Evolutionary conservation across 2,888 invertebrate species (phyloP).

Genomic region (Micropterix aruncella): DNA sequence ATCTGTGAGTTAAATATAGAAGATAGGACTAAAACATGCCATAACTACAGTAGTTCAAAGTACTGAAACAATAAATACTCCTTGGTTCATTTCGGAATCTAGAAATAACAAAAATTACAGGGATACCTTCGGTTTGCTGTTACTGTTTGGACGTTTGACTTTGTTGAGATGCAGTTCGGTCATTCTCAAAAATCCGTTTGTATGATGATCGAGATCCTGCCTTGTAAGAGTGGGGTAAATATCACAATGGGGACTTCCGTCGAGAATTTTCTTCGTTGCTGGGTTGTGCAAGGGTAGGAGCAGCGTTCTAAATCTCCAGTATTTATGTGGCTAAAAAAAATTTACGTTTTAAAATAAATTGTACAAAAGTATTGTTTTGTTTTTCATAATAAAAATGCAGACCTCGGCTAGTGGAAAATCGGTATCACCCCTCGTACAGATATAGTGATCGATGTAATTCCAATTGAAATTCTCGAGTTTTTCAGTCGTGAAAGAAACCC

Average conservation of each 20-base stretch:
- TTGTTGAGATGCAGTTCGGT: conserved; percentile 82
- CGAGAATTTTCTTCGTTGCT: conserved; percentile 63
- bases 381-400: too few relatives aligned
- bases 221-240: conserved; percentile 58
- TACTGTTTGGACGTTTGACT: conserved; percentile 58
- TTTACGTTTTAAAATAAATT: conserved; percentile 7
- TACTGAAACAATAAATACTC: too few relatives aligned
- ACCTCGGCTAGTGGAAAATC: conserved; percentile 83
- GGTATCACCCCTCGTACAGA: conserved; percentile 86
- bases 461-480: conserved; percentile 93
- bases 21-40: too few relatives aligned
- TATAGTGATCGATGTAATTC: conserved; percentile 96
- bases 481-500: conserved; percentile 89
- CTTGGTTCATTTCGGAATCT: too few relatives aligned
- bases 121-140: conserved; percentile 62
- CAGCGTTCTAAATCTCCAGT: conserved; percentile 85
- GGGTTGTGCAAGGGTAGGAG: conserved; percentile 70
- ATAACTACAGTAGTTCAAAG: too few relatives aligned
- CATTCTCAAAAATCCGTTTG: conserved; percentile 65
- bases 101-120: too few relatives aligned
- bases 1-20: too few relatives aligned
- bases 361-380: conserved; percentile 1
- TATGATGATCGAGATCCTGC: conserved; percentile 48
- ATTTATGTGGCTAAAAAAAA: conserved; percentile 57
- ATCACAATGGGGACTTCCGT: conserved; percentile 60